Percentiles rank a stretch among this genome's conserved stretches.
These are phyloP conservation scores for Oriolus oriolus DNA, from an alignment of 2,113 vertebrate species.

Conservation along the genomic window DNA sequence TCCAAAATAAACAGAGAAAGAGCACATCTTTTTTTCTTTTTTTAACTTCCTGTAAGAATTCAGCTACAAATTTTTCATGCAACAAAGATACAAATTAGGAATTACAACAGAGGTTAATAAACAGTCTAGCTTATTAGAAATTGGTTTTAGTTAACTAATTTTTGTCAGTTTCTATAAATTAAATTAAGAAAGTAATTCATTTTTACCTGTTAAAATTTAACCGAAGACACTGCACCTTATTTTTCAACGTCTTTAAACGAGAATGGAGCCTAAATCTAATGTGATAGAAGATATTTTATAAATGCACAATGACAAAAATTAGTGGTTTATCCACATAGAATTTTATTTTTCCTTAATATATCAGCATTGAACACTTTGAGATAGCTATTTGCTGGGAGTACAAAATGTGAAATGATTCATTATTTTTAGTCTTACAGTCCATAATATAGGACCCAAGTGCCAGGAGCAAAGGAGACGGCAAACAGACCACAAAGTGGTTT, in stretches of 20 bases:
- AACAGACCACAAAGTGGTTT: neutral
- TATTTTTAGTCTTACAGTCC: neutral
- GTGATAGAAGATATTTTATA: neutral
- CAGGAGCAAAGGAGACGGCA: neutral
- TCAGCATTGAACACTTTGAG: neutral
- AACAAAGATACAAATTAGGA: slow-evolving; percentile 21
- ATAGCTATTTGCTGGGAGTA: neutral
- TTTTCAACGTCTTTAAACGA: neutral
- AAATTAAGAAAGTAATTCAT: neutral
- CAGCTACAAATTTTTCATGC: slow-evolving; percentile 4
- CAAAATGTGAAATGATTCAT: neutral
- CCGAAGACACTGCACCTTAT: neutral
- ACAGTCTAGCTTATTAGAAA: neutral
- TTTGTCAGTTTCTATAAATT: slow-evolving; percentile 1
- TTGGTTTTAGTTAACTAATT: slow-evolving; percentile 13
- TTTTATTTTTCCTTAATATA: slow-evolving; percentile 26
- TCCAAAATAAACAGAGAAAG: slow-evolving; percentile 62
- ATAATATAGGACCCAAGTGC: neutral
- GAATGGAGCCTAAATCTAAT: neutral
- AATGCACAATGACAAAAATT: neutral
- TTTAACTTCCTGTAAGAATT: slow-evolving; percentile 54
- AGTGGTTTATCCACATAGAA: neutral
- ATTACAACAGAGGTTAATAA: slow-evolving; percentile 31
- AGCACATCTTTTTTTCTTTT: neutral
- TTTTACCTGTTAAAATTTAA: slow-evolving; percentile 9